A percentile compares a stretch with the other conserved stretches of the same genome.
Evolutionary conservation across 2,797 vertebrate genomes (phyloP).

Genomic region (Poliocrania exsul): DNA sequence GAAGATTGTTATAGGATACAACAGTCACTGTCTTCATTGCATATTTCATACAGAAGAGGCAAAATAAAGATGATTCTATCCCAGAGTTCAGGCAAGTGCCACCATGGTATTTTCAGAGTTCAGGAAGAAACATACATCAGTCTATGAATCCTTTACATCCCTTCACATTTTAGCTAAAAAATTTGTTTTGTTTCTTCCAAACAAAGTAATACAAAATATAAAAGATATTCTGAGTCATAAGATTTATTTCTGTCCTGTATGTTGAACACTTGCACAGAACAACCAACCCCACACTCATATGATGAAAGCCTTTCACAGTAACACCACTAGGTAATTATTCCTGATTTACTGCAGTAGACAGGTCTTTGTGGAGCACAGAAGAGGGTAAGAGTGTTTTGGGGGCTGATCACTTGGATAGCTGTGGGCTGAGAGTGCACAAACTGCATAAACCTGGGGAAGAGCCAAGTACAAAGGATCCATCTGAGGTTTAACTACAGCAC

Average conservation of each 20-base stretch:
- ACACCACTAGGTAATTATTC: background rate
- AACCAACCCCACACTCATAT: rapidly evolving
- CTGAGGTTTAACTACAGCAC: background rate
- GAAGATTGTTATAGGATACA: background rate
- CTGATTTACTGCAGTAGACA: background rate
- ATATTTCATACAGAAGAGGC: background rate
- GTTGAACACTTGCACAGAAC: background rate
- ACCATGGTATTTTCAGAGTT: background rate
- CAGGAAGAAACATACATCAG: background rate
- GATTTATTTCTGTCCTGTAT: background rate
- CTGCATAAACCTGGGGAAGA: background rate
- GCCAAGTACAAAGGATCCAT: background rate
- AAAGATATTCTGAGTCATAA: background rate
- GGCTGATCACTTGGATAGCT: background rate
- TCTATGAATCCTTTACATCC: rapidly evolving
- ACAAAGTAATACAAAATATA: background rate
- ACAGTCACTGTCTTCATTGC: background rate
- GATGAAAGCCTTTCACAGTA: background rate
- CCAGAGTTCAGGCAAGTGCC: background rate
- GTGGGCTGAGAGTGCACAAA: background rate
- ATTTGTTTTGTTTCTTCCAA: background rate
- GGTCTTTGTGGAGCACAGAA: background rate
- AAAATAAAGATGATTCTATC: background rate
- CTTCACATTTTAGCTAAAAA: background rate
- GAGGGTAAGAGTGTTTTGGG: background rate